Percentiles rank a stretch among this genome's conserved stretches.
Conservation (phyloP, 2,113 vertebrate species). For the Perca schrenkii region DNA sequence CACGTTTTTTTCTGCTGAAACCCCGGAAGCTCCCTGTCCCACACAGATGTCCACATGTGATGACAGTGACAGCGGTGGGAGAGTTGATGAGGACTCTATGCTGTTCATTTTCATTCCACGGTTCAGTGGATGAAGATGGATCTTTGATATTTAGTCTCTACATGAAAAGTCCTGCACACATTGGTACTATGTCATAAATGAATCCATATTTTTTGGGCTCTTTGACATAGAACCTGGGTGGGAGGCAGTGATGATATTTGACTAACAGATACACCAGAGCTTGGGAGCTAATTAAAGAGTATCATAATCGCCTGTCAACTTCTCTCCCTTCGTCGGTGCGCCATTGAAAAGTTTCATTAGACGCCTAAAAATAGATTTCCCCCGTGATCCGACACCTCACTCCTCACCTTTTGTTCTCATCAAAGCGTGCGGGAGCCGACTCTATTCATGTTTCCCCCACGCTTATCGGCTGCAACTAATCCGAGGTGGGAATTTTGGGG, state of each 20-base stretch:
- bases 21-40: neutral
- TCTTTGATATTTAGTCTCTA: neutral
- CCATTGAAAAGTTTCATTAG: conserved; percentile 68
- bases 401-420: conserved; percentile 73
- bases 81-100: neutral
- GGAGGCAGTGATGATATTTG: conserved; percentile 61
- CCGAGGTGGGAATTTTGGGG: conserved; percentile 58
- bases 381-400: conserved; percentile 64
- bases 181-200: neutral
- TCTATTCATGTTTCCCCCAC: conserved; percentile 14
- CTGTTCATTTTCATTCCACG: neutral
- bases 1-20: too few relatives aligned
- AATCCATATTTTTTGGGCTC: neutral
- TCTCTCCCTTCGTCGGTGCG: conserved; percentile 28
- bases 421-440: conserved; percentile 38
- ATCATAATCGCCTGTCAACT: conserved; percentile 75
- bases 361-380: conserved; percentile 77
- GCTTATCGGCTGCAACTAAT: conserved; percentile 63
- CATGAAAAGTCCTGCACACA: neutral
- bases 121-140: neutral
- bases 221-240: conserved; percentile 3
- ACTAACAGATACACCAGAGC: conserved; percentile 49
- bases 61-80: neutral
- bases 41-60: neutral
- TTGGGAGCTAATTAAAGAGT: conserved; percentile 73